phyloP scores from a whole-genome alignment of 2,888 invertebrate genomes.

The Steinernema hermaphroditum region DNA sequence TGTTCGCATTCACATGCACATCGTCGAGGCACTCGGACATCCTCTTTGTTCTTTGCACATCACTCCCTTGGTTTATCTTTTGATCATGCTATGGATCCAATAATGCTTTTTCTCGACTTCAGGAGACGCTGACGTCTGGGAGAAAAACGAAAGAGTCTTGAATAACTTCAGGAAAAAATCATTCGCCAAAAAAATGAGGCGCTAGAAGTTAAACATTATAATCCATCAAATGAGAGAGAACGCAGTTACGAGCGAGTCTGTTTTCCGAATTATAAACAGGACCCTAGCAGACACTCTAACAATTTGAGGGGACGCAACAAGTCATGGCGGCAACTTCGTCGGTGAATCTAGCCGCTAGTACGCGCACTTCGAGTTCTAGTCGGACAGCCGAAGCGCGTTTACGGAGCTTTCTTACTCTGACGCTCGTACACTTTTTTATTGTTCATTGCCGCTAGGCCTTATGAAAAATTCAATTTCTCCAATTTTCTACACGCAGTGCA shows the following conservation, averaged over 20 bases:
- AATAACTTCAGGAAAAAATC: neutral
- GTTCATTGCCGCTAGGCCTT: slow-evolving; percentile 22
- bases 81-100: too few species aligned
- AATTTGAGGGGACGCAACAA: slow-evolving; percentile 3
- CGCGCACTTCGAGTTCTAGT: slow-evolving; percentile 1
- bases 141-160: too few species aligned
- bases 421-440: slow-evolving; percentile 23
- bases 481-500: slow-evolving; percentile 23
- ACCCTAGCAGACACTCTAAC: neutral
- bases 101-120: too few species aligned
- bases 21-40: neutral
- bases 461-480: slow-evolving; percentile 30
- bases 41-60: slow-evolving; percentile 22
- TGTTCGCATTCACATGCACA: slow-evolving; percentile 24
- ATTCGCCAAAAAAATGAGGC: neutral
- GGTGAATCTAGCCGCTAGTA: neutral
- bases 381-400: neutral
- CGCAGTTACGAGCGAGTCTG: neutral
- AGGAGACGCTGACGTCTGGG: too few species aligned
- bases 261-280: slow-evolving; percentile 7
- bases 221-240: neutral
- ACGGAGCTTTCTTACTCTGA: neutral
- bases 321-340: neutral
- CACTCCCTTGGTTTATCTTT: neutral
- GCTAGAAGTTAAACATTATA: neutral